Evolutionary conservation across 2,888 invertebrate genomes (phyloP).

Genomic region (Trypoxylon attenuatum): DNA sequence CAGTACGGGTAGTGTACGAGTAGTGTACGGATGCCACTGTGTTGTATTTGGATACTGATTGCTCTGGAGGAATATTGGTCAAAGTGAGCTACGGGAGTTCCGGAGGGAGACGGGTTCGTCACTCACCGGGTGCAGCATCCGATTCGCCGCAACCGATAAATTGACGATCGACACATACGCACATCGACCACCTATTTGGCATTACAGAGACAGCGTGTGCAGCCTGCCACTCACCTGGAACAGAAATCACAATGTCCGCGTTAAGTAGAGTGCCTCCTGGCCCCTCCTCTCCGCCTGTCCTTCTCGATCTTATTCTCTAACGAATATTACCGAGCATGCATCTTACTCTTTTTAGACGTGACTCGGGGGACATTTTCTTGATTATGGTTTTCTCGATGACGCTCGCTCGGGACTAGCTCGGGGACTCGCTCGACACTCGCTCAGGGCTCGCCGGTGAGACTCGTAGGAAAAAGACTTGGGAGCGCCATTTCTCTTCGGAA

Average conservation of each 20-base stretch:
- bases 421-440: not conserved
- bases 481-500: not conserved
- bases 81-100: constrained; percentile 67
- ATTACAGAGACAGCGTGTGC: constrained; percentile 74
- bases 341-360: not conserved
- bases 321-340: not conserved
- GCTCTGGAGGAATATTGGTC: constrained; percentile 66
- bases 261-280: constrained; percentile 17
- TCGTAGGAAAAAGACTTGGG: constrained; percentile 2
- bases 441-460: not conserved
- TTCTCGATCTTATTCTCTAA: too few relatives aligned
- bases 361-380: too few relatives aligned
- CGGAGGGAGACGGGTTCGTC: constrained; percentile 63
- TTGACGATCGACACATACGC: constrained; percentile 72
- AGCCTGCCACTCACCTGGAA: constrained; percentile 74
- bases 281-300: too few relatives aligned
- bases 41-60: constrained; percentile 61
- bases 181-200: constrained; percentile 75
- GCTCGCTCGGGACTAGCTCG: not conserved
- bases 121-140: constrained; percentile 75
- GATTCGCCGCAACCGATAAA: constrained; percentile 74
- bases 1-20: too few relatives aligned
- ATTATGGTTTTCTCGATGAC: too few relatives aligned
- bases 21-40: constrained; percentile 47
- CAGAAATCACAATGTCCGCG: constrained; percentile 56